Evolutionary conservation across 1,140 invertebrate genomes (phyloP).

Genomic region (Pinna nobilis): DNA sequence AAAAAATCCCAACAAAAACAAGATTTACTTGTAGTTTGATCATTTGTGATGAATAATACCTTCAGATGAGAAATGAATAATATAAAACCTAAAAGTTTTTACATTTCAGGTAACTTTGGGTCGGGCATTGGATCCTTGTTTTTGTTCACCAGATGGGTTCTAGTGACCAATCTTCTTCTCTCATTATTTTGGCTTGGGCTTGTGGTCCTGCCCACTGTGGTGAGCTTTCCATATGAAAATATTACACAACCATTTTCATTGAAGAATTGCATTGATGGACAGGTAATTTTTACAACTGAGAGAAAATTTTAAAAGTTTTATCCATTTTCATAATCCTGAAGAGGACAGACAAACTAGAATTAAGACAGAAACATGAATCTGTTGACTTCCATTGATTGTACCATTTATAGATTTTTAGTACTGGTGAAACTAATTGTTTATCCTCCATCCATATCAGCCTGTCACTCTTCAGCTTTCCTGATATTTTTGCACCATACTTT

Average conservation of each 20-base stretch:
- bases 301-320: not conserved
- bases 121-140: conserved; percentile 59
- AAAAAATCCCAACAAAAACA: not conserved
- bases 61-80: not conserved
- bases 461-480: too few species aligned
- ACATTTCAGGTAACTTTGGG: conserved; percentile 56
- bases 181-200: conserved; percentile 48
- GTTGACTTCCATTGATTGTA: not conserved
- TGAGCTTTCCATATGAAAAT: conserved; percentile 44
- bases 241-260: conserved; percentile 38
- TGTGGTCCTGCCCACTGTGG: conserved; percentile 52
- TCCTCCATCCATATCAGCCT: too few species aligned
- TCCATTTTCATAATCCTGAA: not conserved
- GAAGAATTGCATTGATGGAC: conserved; percentile 52
- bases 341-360: not conserved
- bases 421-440: too few species aligned
- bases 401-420: not conserved
- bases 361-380: not conserved
- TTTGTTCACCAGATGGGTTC: conserved; percentile 55
- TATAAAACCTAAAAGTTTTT: not conserved
- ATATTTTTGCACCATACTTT: too few species aligned
- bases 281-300: conserved; percentile 34
- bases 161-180: conserved; percentile 48
- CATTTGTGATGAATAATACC: not conserved
- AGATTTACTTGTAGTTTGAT: not conserved